Evolutionary conservation across 2,797 vertebrate species (phyloP).

Genomic region (Muscicapa comitata): DNA sequence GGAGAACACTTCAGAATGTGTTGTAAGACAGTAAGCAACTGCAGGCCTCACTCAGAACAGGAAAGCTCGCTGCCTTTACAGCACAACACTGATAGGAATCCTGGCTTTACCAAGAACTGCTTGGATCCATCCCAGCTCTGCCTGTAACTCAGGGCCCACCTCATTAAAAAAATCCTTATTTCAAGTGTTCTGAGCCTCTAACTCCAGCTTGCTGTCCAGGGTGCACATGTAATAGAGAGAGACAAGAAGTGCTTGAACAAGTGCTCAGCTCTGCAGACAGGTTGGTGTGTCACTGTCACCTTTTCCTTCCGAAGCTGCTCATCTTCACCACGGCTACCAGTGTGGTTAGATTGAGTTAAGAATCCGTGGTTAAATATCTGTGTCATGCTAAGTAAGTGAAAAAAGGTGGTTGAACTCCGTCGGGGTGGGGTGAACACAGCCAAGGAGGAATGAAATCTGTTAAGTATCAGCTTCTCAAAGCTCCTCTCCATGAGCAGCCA

Average conservation of each 20-base stretch:
- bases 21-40: background rate
- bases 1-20: background rate
- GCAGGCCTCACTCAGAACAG: background rate
- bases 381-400: constrained; percentile 27
- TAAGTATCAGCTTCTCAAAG: background rate
- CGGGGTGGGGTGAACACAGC: background rate
- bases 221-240: rapidly evolving
- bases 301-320: background rate
- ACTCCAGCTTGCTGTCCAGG: background rate
- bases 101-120: background rate
- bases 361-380: constrained; percentile 33
- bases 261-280: background rate
- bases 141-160: background rate
- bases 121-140: background rate
- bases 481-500: background rate
- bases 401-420: background rate
- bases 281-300: background rate
- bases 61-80: background rate
- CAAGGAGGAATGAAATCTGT: background rate
- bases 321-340: constrained; percentile 6
- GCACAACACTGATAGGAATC: background rate
- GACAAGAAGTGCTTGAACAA: background rate
- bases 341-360: constrained; percentile 16
- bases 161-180: background rate
- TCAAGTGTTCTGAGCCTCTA: background rate